A percentile compares a stretch with the other conserved stretches of the same genome.
phyloP scores from a whole-genome alignment of 1,140 invertebrate species.

The Trinorchestia longiramus region DNA sequence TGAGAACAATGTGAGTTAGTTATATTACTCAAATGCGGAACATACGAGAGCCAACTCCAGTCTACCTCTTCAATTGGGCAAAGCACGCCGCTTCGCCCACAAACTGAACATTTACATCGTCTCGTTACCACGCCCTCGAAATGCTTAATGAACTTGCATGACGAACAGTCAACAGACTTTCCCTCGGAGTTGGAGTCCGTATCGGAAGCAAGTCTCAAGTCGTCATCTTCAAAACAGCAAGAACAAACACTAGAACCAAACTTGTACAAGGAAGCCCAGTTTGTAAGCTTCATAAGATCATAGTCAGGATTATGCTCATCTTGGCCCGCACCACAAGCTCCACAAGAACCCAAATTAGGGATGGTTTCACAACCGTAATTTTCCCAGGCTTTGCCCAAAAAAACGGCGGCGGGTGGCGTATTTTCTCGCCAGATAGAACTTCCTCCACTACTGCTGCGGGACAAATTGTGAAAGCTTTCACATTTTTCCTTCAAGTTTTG shows the following conservation, averaged over 20 bases:
- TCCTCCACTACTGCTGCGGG: slow-evolving; percentile 8
- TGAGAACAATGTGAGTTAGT: not conserved
- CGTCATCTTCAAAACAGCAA: not conserved
- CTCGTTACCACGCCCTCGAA: not conserved
- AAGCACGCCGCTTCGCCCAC: not conserved
- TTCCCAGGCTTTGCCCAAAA: not conserved
- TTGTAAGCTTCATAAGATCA: not conserved
- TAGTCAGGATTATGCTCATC: not conserved
- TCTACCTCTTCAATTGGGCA: slow-evolving; percentile 17
- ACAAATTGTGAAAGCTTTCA: not conserved
- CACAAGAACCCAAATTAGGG: not conserved
- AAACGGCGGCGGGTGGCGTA: not conserved
- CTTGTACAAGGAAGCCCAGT: not conserved
- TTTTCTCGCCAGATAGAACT: not conserved
- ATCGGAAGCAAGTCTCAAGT: not conserved
- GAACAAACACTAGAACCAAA: not conserved
- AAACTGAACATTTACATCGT: not conserved
- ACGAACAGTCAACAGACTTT: not conserved
- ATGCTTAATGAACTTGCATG: not conserved
- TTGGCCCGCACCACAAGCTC: not conserved
- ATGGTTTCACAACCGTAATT: slow-evolving; percentile 7
- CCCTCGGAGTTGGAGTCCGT: not conserved
- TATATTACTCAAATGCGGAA: not conserved
- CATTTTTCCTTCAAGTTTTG: not conserved
- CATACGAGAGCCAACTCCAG: not conserved